These are phyloP conservation scores for Ceriagrion tenellum DNA, from an alignment of 2,888 invertebrate genomes.

Conservation along the genomic window DNA sequence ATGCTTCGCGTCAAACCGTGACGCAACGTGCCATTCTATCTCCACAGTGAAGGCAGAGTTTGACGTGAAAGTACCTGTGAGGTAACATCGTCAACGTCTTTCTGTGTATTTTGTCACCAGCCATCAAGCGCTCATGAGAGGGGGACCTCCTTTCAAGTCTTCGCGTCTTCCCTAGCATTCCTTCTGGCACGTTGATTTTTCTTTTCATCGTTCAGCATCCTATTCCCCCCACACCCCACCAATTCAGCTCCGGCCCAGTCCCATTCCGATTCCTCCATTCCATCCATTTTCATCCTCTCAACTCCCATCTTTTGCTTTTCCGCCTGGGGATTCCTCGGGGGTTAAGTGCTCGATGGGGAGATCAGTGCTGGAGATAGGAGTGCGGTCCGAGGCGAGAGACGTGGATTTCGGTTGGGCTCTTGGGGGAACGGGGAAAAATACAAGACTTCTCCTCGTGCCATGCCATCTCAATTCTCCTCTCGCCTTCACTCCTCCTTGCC, in stretches of 20 bases:
- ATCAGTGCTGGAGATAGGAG: not conserved
- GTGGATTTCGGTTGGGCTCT: not conserved
- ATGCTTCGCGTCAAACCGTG: too few species aligned
- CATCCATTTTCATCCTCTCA: not conserved
- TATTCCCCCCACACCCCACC: not conserved
- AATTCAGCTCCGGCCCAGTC: not conserved
- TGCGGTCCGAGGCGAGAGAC: not conserved
- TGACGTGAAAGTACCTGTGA: not conserved
- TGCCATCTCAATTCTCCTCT: not conserved
- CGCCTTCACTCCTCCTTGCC: not conserved
- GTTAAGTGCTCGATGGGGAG: constrained; percentile 35
- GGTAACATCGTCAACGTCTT: not conserved
- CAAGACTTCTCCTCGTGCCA: not conserved
- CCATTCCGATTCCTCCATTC: not conserved
- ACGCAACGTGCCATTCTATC: too few species aligned
- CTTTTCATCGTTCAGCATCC: not conserved
- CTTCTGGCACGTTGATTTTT: too few species aligned
- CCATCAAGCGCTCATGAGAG: not conserved
- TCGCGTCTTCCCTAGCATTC: not conserved
- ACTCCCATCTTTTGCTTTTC: not conserved
- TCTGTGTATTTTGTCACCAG: not conserved
- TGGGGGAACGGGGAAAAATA: not conserved
- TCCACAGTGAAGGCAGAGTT: not conserved
- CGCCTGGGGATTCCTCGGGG: constrained; percentile 5
- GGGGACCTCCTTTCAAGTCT: too few species aligned